A percentile compares a stretch with the other conserved stretches of the same genome.
Conservation (phyloP, 2,113 vertebrate genomes). For the Sminthopsis crassicaudata region DNA sequence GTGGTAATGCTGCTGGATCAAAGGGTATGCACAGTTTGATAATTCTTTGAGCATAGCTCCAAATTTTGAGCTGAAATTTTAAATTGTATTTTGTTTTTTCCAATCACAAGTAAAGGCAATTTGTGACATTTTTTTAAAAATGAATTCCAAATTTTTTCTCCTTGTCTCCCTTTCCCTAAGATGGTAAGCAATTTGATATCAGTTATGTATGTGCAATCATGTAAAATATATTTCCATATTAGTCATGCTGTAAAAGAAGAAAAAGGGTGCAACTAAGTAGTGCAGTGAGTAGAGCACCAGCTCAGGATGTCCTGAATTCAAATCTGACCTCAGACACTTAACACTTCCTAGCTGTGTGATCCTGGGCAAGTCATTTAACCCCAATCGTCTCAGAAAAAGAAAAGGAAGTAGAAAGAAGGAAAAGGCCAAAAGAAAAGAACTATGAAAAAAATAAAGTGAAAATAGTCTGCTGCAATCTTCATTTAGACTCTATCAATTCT, state of each 20-base stretch:
- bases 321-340: too few relatives aligned
- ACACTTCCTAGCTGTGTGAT: too few relatives aligned
- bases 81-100: neutral
- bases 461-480: too few relatives aligned
- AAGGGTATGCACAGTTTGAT: too few relatives aligned
- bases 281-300: too few relatives aligned
- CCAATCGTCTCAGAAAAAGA: too few relatives aligned
- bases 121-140: neutral
- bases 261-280: too few relatives aligned
- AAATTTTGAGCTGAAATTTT: neutral
- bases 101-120: neutral
- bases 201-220: neutral
- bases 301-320: too few relatives aligned
- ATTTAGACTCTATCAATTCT: neutral
- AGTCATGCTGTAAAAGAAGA: neutral
- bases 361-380: too few relatives aligned
- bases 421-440: neutral
- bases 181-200: neutral
- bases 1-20: too few relatives aligned
- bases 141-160: neutral
- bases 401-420: neutral
- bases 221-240: neutral
- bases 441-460: neutral
- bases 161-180: neutral
- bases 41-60: too few relatives aligned